Evolutionary conservation across 2,797 vertebrate species (phyloP), one percentile per base, ranked within the genome.

Genomic region (Sebastes paucispinis): DNA sequence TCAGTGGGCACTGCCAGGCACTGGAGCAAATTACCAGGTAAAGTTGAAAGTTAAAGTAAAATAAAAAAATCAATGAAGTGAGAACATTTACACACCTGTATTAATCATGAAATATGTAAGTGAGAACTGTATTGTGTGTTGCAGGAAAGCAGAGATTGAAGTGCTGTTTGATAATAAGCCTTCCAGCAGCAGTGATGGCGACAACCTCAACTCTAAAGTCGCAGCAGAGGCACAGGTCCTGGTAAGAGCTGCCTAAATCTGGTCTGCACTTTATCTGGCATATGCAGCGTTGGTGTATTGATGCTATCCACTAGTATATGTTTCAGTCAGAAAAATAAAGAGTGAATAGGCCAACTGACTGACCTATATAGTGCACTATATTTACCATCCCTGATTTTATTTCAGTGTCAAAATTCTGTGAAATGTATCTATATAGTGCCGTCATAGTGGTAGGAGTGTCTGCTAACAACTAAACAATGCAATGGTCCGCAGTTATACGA

Each of bases 141-240:
- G 22, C 76, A 96, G 96, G 80, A 95, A 94, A 87, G 94, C 95
- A 22, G 95, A 95, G 62, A 73, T 91, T 77, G 93, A 95, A 71
- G 82, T 96, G 31, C 63, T 93, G 73, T 96, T 96, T 81, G 91
- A 86, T 18, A 63, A 70, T 67, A 81, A 91, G 25, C 58, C 84
- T 2, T 87, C 75, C 6, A 74, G 77, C 80, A 75, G 59, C 79
- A 80, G 60, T 73, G 85, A 75, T 57, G 18, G 74, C 27, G 84
- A 91, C 36, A 59, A 25, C 13, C 50, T 84, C 16, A 73, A 73
- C 52, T 75, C 76, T 8, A 92, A 86, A 82, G 43, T 69, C 0
- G 77, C 85, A 68, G 75, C 91, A n/a, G 95, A 96, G 73, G 91
- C 96, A 20, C 91, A 95, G 69, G 94, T 96, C 77, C 85, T 96